phyloP scores from a whole-genome alignment of 1,140 invertebrate genomes.

The Drosophila pectinifera region DNA sequence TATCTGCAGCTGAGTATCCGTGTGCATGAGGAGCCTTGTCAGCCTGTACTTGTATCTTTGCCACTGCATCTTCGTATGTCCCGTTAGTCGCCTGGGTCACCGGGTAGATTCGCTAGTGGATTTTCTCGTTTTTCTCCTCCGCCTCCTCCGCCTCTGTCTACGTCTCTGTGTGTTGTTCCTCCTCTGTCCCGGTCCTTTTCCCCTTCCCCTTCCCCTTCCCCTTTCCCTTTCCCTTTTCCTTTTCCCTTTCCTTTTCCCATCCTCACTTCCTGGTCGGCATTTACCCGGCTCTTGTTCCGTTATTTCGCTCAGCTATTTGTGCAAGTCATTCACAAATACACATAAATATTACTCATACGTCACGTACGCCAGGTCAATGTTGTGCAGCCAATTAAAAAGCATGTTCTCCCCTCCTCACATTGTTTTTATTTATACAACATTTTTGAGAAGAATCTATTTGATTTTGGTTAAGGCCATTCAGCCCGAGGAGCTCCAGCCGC shows the following conservation, averaged over 20 bases:
- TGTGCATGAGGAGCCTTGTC: conserved; percentile 39
- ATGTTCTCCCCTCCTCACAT: conserved; percentile 22
- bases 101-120: conserved; percentile 51
- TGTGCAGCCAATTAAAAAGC: conserved; percentile 37
- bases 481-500: background rate
- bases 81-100: conserved; percentile 50
- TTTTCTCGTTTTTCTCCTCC: conserved; percentile 27
- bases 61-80: conserved; percentile 62
- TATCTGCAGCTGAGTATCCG: conserved; percentile 45
- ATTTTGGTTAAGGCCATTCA: conserved; percentile 32
- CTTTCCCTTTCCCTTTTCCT: too few species aligned
- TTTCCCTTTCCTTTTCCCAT: background rate
- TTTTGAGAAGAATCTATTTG: conserved; percentile 32
- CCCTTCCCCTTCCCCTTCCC: background rate
- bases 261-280: conserved; percentile 35
- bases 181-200: conserved; percentile 5
- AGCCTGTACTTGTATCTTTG: conserved; percentile 65
- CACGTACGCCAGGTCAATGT: conserved; percentile 49
- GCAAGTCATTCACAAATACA: conserved; percentile 48
- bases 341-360: conserved; percentile 48
- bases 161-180: background rate
- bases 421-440: conserved; percentile 45
- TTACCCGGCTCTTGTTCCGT: conserved; percentile 39
- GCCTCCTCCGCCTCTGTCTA: background rate
- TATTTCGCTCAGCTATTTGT: conserved; percentile 40